Evolutionary conservation across 2,797 vertebrate genomes (phyloP).

Genomic region (Coranthus polyacanthus): DNA sequence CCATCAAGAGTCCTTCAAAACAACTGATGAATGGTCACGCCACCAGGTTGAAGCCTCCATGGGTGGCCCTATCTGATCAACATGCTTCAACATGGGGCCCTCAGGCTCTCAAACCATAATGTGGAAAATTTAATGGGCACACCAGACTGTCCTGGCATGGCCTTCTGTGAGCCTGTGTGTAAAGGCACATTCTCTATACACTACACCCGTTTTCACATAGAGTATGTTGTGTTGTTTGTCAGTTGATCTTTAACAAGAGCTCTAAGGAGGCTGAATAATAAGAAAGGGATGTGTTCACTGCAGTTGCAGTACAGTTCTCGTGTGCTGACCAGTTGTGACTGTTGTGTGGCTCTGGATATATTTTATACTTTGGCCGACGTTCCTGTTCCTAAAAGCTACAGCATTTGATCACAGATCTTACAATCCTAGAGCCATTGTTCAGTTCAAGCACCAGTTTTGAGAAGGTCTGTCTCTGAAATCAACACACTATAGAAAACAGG

Average conservation of each 20-base stretch:
- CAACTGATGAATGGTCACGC: slow-evolving; percentile 77
- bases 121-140: slow-evolving; percentile 71
- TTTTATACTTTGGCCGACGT: background rate
- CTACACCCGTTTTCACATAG: slow-evolving; percentile 2
- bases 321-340: background rate
- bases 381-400: background rate
- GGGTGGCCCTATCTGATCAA: slow-evolving; percentile 77
- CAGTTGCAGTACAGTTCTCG: background rate
- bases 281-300: background rate
- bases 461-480: background rate
- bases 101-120: slow-evolving; percentile 54
- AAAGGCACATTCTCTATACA: slow-evolving; percentile 20
- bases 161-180: slow-evolving; percentile 34
- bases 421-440: background rate
- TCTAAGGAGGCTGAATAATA: slow-evolving; percentile 11
- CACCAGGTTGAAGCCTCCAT: slow-evolving; percentile 70
- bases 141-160: slow-evolving; percentile 53
- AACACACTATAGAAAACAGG: slow-evolving; percentile 21
- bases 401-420: background rate
- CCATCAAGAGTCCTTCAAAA: slow-evolving; percentile 74
- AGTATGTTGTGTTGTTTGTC: background rate
- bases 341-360: background rate
- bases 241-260: slow-evolving; percentile 1
- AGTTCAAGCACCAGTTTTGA: background rate
- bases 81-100: slow-evolving; percentile 73